Percentiles rank a stretch among this genome's conserved stretches.
Evolutionary conservation across 2,113 vertebrate genomes (phyloP).

Genomic region (Azemiops feae): DNA sequence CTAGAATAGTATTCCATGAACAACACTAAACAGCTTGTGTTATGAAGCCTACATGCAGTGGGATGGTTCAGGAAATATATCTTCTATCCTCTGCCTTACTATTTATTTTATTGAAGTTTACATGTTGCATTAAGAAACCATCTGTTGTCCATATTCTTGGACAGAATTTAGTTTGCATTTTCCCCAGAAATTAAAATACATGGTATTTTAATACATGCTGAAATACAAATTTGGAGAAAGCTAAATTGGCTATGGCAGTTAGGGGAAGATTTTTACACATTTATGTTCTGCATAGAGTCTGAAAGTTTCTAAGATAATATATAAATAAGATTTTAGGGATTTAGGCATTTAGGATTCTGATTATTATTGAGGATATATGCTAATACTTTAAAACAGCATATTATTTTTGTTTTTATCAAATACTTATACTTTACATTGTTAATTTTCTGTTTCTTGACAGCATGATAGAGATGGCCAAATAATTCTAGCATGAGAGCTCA

Average conservation of each 20-base stretch:
- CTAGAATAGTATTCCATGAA: slow-evolving; percentile 1
- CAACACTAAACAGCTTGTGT: slow-evolving; percentile 15
- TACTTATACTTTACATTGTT: not conserved
- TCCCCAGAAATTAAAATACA: not conserved
- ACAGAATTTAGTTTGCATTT: not conserved
- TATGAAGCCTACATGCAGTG: not conserved
- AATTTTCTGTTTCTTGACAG: not conserved
- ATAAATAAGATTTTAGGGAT: not conserved
- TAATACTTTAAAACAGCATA: not conserved
- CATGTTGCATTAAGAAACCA: not conserved
- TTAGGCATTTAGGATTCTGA: not conserved
- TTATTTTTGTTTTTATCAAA: not conserved
- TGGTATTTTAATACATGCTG: not conserved
- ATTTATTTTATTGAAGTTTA: slow-evolving; percentile 5
- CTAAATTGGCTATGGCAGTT: not conserved
- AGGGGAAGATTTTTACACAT: not conserved
- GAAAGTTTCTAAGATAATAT: not conserved
- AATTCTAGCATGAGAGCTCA: not conserved
- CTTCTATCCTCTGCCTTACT: not conserved
- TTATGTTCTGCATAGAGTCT: not conserved
- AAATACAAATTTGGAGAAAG: not conserved
- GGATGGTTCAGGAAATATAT: slow-evolving; percentile 1
- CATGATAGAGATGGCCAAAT: not conserved
- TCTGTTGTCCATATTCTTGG: slow-evolving; percentile 6
- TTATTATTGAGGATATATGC: not conserved